Conservation (phyloP, 2,797 vertebrate species). For the Triplophysa bombifrons region DNA sequence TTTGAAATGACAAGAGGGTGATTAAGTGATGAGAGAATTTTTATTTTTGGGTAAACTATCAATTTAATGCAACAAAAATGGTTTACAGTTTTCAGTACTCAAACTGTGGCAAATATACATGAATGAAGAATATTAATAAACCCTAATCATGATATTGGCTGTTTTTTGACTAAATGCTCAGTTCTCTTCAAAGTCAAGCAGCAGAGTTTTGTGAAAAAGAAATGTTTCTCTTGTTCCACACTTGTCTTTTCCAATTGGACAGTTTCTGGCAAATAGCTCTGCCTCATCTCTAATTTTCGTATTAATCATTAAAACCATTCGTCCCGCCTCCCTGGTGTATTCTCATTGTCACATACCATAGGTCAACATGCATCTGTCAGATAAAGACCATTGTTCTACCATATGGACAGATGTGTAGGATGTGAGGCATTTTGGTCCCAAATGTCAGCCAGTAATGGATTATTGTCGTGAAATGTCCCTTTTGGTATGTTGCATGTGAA, state of each 20-base stretch:
- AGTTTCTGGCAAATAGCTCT: constrained; percentile 6
- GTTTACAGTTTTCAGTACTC: neutral
- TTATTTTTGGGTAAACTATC: too few species aligned
- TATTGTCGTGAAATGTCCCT: constrained; percentile 17
- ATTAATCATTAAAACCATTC: constrained; percentile 10
- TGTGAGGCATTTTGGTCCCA: neutral
- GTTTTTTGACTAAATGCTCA: constrained; percentile 44
- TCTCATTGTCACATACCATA: constrained; percentile 22
- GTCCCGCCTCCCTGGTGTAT: neutral
- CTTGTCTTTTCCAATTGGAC: constrained; percentile 25
- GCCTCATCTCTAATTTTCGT: constrained; percentile 9
- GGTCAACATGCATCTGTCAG: constrained; percentile 13
- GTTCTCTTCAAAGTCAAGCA: constrained; percentile 39
- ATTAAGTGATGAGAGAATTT: too few species aligned
- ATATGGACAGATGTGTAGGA: constrained; percentile 17
- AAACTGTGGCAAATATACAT: neutral
- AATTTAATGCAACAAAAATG: too few species aligned
- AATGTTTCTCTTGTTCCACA: constrained; percentile 8
- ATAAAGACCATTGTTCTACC: neutral
- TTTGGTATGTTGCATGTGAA: neutral
- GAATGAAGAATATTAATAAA: neutral
- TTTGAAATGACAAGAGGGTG: too few species aligned
- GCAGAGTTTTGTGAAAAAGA: constrained; percentile 36
- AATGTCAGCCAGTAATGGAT: constrained; percentile 18
- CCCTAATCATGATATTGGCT: constrained; percentile 1